Conservation (phyloP, 2,797 vertebrate genomes). For the Bradypus variegatus region DNA sequence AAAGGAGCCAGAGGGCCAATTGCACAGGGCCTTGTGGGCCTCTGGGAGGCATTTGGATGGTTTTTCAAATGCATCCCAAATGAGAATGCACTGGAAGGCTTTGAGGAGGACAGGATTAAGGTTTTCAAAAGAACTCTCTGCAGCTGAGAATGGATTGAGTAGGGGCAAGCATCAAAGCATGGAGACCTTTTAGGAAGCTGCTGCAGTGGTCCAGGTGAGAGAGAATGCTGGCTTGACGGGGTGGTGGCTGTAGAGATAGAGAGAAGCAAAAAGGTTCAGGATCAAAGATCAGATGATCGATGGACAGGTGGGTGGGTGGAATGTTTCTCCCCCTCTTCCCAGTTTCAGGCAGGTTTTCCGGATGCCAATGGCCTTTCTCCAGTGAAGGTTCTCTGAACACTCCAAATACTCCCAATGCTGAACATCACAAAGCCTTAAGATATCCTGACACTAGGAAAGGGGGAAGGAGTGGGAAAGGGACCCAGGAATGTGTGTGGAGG, state of each 20-base stretch:
- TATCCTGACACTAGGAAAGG: not conserved
- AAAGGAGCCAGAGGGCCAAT: not conserved
- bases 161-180: not conserved
- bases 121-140: not conserved
- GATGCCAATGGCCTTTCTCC: not conserved
- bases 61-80: not conserved
- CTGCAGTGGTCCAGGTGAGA: not conserved
- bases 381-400: not conserved
- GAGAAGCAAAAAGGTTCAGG: not conserved
- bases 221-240: too few species aligned
- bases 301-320: not conserved
- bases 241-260: not conserved
- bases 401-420: not conserved
- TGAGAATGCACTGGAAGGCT: not conserved
- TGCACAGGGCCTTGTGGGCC: not conserved
- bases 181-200: not conserved
- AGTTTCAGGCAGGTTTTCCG: not conserved
- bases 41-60: not conserved
- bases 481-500: not conserved
- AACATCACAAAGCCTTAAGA: not conserved
- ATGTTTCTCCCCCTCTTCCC: not conserved
- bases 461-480: not conserved
- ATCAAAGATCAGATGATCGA: not conserved
- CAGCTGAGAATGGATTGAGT: not conserved
- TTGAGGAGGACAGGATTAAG: not conserved